Evolutionary conservation across 2,797 vertebrate species (phyloP).

Genomic region (Hoplostethus atlanticus): DNA sequence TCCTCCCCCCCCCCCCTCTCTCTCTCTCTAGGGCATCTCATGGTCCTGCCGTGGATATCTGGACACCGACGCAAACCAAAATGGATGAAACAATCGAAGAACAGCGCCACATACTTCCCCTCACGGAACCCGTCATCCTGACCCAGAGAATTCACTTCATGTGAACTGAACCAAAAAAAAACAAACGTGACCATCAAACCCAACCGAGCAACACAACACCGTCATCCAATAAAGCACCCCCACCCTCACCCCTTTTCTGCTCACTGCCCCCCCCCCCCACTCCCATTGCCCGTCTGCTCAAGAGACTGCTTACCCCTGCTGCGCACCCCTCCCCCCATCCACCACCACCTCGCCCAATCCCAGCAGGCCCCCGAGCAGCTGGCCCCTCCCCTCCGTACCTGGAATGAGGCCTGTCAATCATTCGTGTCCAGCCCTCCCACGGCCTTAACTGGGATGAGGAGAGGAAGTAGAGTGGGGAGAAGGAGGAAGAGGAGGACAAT

Average conservation of each 20-base stretch:
- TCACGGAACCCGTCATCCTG: constrained; percentile 67
- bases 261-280: constrained; percentile 31
- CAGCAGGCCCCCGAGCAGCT: constrained; percentile 4
- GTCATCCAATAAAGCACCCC: constrained; percentile 59
- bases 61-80: constrained; percentile 79
- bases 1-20: constrained; percentile 7
- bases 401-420: constrained; percentile 47
- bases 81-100: constrained; percentile 72
- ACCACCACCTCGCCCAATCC: neutral
- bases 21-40: constrained; percentile 66
- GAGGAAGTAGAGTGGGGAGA: constrained; percentile 35
- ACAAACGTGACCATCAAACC: constrained; percentile 33
- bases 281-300: constrained; percentile 45
- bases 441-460: constrained; percentile 65
- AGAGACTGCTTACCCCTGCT: constrained; percentile 40
- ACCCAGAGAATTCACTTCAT: constrained; percentile 64
- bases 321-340: neutral
- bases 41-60: constrained; percentile 72
- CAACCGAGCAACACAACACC: constrained; percentile 38
- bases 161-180: constrained; percentile 73
- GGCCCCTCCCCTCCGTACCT: constrained; percentile 27
- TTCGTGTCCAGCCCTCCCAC: constrained; percentile 59
- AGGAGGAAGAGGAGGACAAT: constrained; percentile 2
- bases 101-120: constrained; percentile 66
- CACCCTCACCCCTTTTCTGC: constrained; percentile 7